Base-by-base conservation (phyloP, 2,888 invertebrate genomes). In the Drosophila neotestacea region DNA sequence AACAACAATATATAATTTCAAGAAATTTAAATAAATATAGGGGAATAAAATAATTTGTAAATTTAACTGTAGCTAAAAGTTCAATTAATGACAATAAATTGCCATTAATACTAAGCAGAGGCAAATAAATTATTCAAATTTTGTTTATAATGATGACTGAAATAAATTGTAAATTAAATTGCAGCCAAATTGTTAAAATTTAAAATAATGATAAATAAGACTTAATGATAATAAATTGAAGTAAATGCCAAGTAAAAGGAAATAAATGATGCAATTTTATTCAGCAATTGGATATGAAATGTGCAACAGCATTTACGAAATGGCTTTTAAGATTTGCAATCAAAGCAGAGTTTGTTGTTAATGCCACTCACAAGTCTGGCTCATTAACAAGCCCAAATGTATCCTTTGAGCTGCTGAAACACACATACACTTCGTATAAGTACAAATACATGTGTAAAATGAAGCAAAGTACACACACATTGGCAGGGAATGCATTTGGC, bases 341-440 rank as follows among this genome's bases (percentile, higher is more conserved):
- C 72, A 72, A 55, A 58, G 47, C 30, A 16, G 38, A 44, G 30
- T 5, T 27, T 27, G 36, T n/a, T 36, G 66, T 54, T 47, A 38
- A 51, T 60, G 68, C 67, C 7, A 34, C 58, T 55, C 64, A 47
- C 41, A 38, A 58, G 47, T 58, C 36, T 28, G 47, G 54, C 64
- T 72, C 69, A 69, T 72, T 75, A 76, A 72, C 55, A 61, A 64
- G 59, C 54, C 63, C 50, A 66, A 67, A 61, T 52, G 67, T 38
- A 67, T 64, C 64, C 74, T 73, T 77, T 77, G 77, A 73, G 59
- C 64, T 27, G 47, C 44, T 47, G 30, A 4, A 22, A 22, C 22
- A 27, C 11, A 27, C 22, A 22, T 2, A 42, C 7, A 22, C 4
- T 13, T 13, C 13, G n/a, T 6, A 13, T 6, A 13, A 13, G 16